A percentile compares a stretch with the other conserved stretches of the same genome.
phyloP scores from a whole-genome alignment of 2,888 invertebrate species.

The Tachystola acroxantha region DNA sequence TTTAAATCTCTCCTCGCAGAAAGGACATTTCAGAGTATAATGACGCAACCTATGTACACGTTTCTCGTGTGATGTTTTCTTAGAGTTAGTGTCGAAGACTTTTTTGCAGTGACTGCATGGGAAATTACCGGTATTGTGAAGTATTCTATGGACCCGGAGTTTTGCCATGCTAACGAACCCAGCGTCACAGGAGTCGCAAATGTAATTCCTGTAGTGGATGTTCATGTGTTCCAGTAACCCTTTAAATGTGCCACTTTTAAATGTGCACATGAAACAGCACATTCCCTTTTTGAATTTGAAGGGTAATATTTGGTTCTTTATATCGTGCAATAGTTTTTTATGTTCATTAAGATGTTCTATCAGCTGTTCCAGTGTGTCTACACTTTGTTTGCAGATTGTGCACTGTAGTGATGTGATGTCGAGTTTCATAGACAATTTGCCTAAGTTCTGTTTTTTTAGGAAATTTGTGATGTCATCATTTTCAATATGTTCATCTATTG shows the following conservation, averaged over 20 bases:
- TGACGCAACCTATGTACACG: conserved; percentile 27
- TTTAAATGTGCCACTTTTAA: conserved; percentile 24
- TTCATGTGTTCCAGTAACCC: conserved; percentile 40
- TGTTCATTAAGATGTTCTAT: conserved; percentile 31
- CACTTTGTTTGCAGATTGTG: conserved; percentile 23
- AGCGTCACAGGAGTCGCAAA: conserved; percentile 34
- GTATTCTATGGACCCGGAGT: conserved; percentile 8
- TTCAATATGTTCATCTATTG: conserved; percentile 2
- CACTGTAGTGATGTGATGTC: conserved; percentile 40
- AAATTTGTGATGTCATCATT: conserved; percentile 14
- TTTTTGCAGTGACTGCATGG: conserved; percentile 21
- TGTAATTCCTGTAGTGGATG: conserved; percentile 38
- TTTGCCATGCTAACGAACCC: conserved; percentile 24
- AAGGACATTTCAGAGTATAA: conserved; percentile 29
- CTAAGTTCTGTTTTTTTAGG: not conserved
- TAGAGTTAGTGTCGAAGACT: conserved; percentile 18
- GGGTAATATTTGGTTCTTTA: conserved; percentile 41
- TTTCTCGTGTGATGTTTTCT: conserved; percentile 20
- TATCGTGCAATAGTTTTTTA: conserved; percentile 26
- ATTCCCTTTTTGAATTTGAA: conserved; percentile 34
- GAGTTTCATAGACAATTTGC: not conserved
- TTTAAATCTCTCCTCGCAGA: conserved; percentile 21
- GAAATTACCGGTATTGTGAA: conserved; percentile 21
- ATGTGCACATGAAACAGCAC: conserved; percentile 22
- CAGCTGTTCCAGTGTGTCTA: conserved; percentile 27